Base-by-base conservation (phyloP, 2,797 vertebrate species). In the Ataeniobius toweri region DNA sequence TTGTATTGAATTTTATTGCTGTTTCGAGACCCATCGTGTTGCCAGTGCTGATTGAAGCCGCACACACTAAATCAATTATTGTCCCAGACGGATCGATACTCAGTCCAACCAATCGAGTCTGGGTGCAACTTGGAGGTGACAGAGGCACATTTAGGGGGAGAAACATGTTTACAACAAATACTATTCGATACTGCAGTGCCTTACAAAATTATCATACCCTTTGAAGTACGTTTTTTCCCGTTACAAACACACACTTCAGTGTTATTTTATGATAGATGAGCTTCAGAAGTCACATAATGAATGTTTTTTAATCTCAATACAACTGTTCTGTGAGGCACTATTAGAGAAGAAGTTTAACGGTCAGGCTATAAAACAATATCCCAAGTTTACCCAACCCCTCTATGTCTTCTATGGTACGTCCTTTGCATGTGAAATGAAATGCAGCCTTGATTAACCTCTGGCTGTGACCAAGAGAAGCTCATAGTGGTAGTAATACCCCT, bases 1-100 rank as follows among this genome's bases (percentile, higher is more conserved):
- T 71, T 69, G 5, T 58, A 78, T 51, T 77, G 0, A 24, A 51
- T 53, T 70, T 73, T 13, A 72, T 13, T 67, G 61, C 3, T 53
- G 36, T 41, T 26, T 75, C 24, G 20, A 73, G 48, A 44, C 16
- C 0, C 46, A 53, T 69, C n/a, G 5, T 6, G 61, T 74, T 65
- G 73, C 53, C 50, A 41, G 18, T 59, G 2, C 18, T 58, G 58
- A 59, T 77, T 9, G 44, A 77, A 68, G 3, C 8, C 46, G 50
- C 41, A 46, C 70, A 51, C 68, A n/a, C 31, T 61, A 24, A 63
- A 81, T 56, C 14, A 20, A 22, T 48, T 79, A 26, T 61, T 61
- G 26, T 70, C 28, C 55, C 39, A 26, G 58, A 39, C 3, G 50
- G 0, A 6, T 80, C 78, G 7, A 74, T 71, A 50, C 6, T 70